Conservation (phyloP, 2,888 invertebrate species). For the Dermolepida albohirtum region DNA sequence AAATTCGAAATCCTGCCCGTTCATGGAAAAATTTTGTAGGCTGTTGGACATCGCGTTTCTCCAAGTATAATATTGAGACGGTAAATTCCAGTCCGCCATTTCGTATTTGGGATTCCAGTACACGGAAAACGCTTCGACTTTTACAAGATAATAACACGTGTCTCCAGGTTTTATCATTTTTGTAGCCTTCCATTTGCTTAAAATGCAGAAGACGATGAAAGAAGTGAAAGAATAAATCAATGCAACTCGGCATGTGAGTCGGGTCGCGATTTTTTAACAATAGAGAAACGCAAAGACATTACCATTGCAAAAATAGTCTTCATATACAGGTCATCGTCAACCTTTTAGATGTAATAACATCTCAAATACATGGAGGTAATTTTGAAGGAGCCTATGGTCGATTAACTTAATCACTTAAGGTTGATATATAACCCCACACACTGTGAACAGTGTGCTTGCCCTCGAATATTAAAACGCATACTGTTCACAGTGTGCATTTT, state of each 20-base stretch:
- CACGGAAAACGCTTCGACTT: conserved; percentile 79
- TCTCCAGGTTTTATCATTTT: conserved; percentile 65
- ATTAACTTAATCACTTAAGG: no score
- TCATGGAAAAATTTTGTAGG: conserved; percentile 81
- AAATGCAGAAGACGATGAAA: conserved; percentile 47
- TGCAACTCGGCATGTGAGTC: neutral
- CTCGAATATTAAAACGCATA: no score
- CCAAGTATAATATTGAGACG: conserved; percentile 76
- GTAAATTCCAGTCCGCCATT: conserved; percentile 69
- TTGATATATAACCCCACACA: no score
- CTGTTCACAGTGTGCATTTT: no score
- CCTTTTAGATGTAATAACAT: no score
- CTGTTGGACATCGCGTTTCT: conserved; percentile 81
- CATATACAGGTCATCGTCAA: no score
- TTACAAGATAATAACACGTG: conserved; percentile 76
- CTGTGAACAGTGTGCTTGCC: no score
- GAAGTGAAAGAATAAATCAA: neutral
- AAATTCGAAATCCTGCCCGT: conserved; percentile 83
- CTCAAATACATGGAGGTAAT: no score
- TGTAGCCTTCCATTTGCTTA: conserved; percentile 82
- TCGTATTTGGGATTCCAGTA: conserved; percentile 78
- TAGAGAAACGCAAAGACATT: no score
- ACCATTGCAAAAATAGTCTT: no score
- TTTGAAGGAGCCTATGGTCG: no score
- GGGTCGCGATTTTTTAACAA: no score